Evolutionary conservation across 1,140 invertebrate species (phyloP), one percentile per base, ranked within the genome.

Genomic region (Calliopsis andreniformis): DNA sequence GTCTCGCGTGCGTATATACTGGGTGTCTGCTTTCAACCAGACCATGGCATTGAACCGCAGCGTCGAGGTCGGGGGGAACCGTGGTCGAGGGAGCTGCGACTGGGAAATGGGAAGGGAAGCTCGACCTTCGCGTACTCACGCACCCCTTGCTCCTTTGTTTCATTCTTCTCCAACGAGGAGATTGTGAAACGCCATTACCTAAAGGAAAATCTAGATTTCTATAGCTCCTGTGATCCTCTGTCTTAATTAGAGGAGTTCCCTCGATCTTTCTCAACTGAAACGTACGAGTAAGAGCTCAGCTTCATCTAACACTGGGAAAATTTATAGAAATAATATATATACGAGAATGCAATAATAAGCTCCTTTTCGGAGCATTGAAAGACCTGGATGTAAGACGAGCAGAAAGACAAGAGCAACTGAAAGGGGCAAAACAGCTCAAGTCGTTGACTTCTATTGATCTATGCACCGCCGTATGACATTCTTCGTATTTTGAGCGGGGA

Each of bases 21-120:
- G 56, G 45, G 67, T 71, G 58, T 62, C 58, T 68, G 45, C 47
- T 64, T 81, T 80, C 47, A 66, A n/a, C 61, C 71, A 30, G 79
- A n/a, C 55, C 72, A 59, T 82, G 84, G 70, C 82, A 86, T 86
- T 86, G 77, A 87, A 84, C 47, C 59, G 30, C 35, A 14, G n/a
- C 5, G 23, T 45, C 49, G 58, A 55, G 63, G 39, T 62, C 68
- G 28, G 20, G 42, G 61, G n/a, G 14, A 32, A 66, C 35, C 35
- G 55, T 55, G 66, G 47, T 28, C 35, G 43, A 56, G 61, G 61
- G 25, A 47, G 55, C 14, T 58, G 53, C 32, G 70, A 78, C 66
- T 42, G 73, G 39, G 56, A 71, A 43, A 56, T 7, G n/a, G n/a
- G 18, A 55, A 49, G 53, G 61, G 30, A 42, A 10, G 42, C 28